Base-by-base conservation (phyloP, 2,888 invertebrate genomes). In the Metacarcinus magister region DNA sequence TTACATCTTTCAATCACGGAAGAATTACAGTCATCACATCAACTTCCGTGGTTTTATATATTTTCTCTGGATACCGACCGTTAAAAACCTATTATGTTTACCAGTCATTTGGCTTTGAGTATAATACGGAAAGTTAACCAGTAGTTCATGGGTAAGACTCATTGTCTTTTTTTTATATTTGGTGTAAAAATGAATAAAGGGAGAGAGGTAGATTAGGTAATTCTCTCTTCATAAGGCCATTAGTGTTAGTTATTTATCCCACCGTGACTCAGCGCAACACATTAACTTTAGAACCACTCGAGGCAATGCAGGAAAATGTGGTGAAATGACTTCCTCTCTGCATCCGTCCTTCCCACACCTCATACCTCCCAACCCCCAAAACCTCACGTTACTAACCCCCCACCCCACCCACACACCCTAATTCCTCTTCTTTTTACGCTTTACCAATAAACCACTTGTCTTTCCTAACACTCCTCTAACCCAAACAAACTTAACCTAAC, bases 1-100 rank as follows among this genome's bases (percentile, higher is more conserved):
- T n/a, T 7, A 23, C 7, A 4, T 0, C n/a, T 67, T 7, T 67
- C n/a, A 67, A 67, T 67, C 67, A 67, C 4, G 7, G 7, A 67
- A n/a, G 8, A 67, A n/a, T 67, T n/a, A 67, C n/a, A 90, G 44
- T 90, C 39, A 90, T 89, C 39, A 89, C 10, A 89, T 90, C 43
- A 43, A 43, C 23, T 90, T 23, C n/a, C 10, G 16, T 16, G 54
- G 8, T 54, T 54, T 54, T 54, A 54, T 54, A 54, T 54, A 2
- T 54, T 54, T 54, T 54, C 16, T 54, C 54, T 54, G 16, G 39
- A 39, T 39, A 39, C 39, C 39, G 39, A 39, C 39, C 39, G 39
- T 39, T 39, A 39, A 39, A 39, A 39, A 39, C 39, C 39, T 39
- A 39, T 39, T 39, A 39, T 39, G 0, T 39, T 39, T 39, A 39